Evolutionary conservation across 2,113 vertebrate genomes (phyloP).

Genomic region (Phyllostomus discolor): DNA sequence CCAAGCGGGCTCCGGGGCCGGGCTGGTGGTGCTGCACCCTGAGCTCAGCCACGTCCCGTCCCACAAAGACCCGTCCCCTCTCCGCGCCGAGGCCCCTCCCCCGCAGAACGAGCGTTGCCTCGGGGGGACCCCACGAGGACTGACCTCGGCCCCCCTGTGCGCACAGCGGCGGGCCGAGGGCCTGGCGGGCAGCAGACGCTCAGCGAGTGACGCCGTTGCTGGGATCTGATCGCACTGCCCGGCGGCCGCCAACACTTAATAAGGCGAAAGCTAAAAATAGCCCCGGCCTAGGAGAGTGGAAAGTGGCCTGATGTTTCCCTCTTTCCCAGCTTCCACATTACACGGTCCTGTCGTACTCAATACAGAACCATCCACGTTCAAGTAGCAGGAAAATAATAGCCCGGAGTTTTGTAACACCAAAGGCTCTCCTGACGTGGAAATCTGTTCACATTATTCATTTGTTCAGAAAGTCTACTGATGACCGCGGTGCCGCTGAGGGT

Average conservation of each 20-base stretch:
- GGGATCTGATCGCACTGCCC: background rate
- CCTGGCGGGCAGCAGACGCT: background rate
- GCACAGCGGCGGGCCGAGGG: background rate
- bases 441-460: rapidly evolving
- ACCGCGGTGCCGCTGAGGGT: background rate
- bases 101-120: rapidly evolving
- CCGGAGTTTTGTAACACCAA: background rate
- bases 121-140: background rate
- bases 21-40: background rate
- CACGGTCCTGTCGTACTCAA: background rate
- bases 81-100: background rate
- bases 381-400: background rate
- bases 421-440: background rate
- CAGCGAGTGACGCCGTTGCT: rapidly evolving
- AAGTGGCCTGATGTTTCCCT: background rate
- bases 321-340: background rate
- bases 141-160: background rate
- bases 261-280: slow-evolving; percentile 43
- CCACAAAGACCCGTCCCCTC: background rate
- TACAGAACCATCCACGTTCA: background rate
- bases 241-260: background rate
- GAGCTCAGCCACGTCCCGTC: background rate
- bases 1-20: rapidly evolving
- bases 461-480: background rate
- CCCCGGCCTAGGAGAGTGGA: background rate